Percentiles rank a stretch among this genome's conserved stretches.
These are phyloP conservation scores for Meiosimyza decipiens DNA, from an alignment of 2,888 invertebrate species.

Conservation along the genomic window DNA sequence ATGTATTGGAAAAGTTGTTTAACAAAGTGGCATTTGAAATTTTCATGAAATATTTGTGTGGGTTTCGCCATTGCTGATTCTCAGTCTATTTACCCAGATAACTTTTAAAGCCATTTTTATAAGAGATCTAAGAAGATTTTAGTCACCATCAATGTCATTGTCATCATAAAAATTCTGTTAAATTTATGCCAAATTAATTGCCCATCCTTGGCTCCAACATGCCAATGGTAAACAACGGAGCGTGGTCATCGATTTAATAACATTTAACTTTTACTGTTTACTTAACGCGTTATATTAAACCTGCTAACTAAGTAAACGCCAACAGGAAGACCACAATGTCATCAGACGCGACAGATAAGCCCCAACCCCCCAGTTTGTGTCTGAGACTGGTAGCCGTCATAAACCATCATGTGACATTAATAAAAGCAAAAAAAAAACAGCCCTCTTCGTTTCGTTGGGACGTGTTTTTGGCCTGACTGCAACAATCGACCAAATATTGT, in stretches of 20 bases:
- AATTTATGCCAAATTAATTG: too few relatives aligned
- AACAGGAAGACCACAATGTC: constrained; percentile 3
- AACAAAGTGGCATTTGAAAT: too few relatives aligned
- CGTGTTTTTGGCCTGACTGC: constrained; percentile 11
- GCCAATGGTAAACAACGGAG: not conserved
- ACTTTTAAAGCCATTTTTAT: too few relatives aligned
- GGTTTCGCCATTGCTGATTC: too few relatives aligned
- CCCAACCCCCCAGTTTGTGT: not conserved
- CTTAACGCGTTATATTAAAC: not conserved
- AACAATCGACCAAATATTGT: constrained; percentile 3
- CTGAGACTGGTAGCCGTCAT: constrained; percentile 17
- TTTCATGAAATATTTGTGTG: too few relatives aligned
- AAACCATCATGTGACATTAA: constrained; percentile 15
- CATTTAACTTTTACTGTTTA: constrained; percentile 18
- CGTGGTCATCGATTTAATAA: not conserved
- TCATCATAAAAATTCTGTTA: too few relatives aligned
- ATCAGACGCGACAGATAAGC: not conserved
- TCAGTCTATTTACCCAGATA: too few relatives aligned
- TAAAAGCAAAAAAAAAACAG: constrained; percentile 4
- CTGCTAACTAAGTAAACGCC: not conserved
- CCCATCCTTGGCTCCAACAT: too few relatives aligned
- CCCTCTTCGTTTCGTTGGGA: not conserved
- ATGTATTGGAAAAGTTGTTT: too few relatives aligned
- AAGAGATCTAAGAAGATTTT: too few relatives aligned
- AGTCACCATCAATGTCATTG: too few relatives aligned